These are phyloP conservation scores for Drosophila pullipes DNA, from an alignment of 2,888 invertebrate species.

Conservation along the genomic window DNA sequence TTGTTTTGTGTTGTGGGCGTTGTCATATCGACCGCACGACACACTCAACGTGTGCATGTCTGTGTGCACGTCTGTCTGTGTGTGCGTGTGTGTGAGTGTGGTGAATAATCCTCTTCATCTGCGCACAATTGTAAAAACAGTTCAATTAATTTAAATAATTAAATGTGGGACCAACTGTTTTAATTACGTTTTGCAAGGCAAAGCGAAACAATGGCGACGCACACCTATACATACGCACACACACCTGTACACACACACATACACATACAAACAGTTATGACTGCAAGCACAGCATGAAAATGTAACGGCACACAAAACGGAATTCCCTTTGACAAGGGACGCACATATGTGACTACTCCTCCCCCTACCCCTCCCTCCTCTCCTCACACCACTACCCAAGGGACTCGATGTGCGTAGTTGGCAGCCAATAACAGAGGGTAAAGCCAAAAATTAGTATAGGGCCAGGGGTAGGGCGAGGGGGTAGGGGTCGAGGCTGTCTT, in stretches of 20 bases:
- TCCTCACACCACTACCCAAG: conserved; percentile 35
- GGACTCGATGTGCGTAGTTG: conserved; percentile 45
- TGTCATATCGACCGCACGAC: conserved; percentile 77
- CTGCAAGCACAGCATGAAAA: conserved; percentile 35
- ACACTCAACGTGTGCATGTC: conserved; percentile 26
- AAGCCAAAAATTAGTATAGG: conserved; percentile 3
- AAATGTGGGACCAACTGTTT: conserved; percentile 76
- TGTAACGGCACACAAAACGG: conserved; percentile 55
- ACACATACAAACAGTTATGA: conserved; percentile 22
- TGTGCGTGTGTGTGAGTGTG: conserved; percentile 18
- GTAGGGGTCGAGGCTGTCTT: neutral
- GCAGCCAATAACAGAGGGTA: conserved; percentile 51
- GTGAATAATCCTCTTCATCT: conserved; percentile 9
- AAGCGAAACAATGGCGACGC: conserved; percentile 17
- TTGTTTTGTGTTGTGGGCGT: conserved; percentile 56
- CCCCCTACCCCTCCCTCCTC: neutral
- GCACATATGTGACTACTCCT: conserved; percentile 30
- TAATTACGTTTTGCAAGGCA: conserved; percentile 66
- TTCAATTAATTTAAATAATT: conserved; percentile 81
- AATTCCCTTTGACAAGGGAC: conserved; percentile 13
- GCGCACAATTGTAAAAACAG: conserved; percentile 72
- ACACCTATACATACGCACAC: conserved; percentile 10
- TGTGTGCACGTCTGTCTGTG: conserved; percentile 7
- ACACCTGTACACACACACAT: conserved; percentile 9
- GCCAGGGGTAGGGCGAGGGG: neutral